Conservation (phyloP, 2,113 vertebrate genomes). For the Cathartes aura region DNA sequence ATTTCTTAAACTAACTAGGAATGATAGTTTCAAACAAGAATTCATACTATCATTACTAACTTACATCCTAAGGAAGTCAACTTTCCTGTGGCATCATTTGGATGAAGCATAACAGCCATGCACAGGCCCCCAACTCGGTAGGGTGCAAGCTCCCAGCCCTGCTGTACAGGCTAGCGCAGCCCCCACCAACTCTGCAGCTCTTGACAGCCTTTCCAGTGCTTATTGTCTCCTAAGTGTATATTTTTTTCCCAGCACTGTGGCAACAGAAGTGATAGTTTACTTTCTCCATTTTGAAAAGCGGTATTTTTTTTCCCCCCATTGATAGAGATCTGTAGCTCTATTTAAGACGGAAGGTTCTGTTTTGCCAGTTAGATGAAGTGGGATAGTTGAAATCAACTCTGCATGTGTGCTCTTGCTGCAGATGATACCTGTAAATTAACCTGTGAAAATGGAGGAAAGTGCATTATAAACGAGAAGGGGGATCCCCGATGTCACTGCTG, state of each 20-base stretch:
- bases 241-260: background rate
- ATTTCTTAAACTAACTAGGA: background rate
- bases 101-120: too few species aligned
- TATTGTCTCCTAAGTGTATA: fast-evolving
- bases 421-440: conserved; percentile 90
- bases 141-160: background rate
- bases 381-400: background rate
- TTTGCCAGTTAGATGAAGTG: fast-evolving
- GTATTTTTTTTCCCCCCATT: fast-evolving
- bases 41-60: background rate
- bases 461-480: conserved; percentile 93
- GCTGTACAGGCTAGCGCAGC: background rate
- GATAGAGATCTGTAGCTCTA: background rate
- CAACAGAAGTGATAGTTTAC: background rate
- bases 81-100: background rate
- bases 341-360: background rate
- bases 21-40: background rate
- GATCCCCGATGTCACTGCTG: conserved; percentile 94
- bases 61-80: background rate
- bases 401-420: conserved; percentile 61
- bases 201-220: background rate
- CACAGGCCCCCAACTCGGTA: fast-evolving
- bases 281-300: background rate
- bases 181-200: fast-evolving
- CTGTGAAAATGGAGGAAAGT: conserved; percentile 96